A percentile compares a stretch with the other conserved stretches of the same genome.
Conservation (phyloP, 1,140 invertebrate genomes). For the Caenorhabditis tropicalis region DNA sequence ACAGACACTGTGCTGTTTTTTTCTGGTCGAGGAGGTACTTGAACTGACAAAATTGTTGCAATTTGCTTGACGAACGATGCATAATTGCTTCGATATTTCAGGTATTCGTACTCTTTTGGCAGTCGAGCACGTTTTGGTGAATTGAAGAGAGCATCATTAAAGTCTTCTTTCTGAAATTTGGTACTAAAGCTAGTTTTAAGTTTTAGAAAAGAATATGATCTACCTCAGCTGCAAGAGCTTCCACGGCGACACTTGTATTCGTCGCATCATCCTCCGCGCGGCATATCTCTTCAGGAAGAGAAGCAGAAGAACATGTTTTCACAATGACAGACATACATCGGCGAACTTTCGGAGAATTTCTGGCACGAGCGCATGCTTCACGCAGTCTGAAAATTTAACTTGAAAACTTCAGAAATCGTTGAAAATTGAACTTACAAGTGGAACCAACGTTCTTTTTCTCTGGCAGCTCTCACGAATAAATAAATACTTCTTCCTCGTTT, state of each 20-base stretch:
- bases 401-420: neutral
- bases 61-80: constrained; percentile 9
- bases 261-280: neutral
- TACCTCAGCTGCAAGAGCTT: constrained; percentile 24
- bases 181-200: neutral
- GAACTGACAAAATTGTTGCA: neutral
- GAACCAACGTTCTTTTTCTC: constrained; percentile 90
- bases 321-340: neutral
- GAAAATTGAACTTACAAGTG: constrained; percentile 73
- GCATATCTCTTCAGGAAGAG: constrained; percentile 9
- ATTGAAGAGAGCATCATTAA: neutral
- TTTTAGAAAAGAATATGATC: neutral
- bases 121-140: neutral
- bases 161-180: constrained; percentile 30
- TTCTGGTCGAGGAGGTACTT: constrained; percentile 29
- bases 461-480: constrained; percentile 82
- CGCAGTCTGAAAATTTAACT: constrained; percentile 58
- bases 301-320: neutral
- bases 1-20: constrained; percentile 40
- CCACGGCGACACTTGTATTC: constrained; percentile 13
- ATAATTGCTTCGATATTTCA: constrained; percentile 8
- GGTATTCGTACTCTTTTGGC: neutral
- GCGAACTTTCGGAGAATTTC: neutral
- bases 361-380: constrained; percentile 54
- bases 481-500: constrained; percentile 72